A percentile compares a stretch with the other conserved stretches of the same genome.
Evolutionary conservation across 1,140 invertebrate species (phyloP).

Genomic region (Nomia melanderi): DNA sequence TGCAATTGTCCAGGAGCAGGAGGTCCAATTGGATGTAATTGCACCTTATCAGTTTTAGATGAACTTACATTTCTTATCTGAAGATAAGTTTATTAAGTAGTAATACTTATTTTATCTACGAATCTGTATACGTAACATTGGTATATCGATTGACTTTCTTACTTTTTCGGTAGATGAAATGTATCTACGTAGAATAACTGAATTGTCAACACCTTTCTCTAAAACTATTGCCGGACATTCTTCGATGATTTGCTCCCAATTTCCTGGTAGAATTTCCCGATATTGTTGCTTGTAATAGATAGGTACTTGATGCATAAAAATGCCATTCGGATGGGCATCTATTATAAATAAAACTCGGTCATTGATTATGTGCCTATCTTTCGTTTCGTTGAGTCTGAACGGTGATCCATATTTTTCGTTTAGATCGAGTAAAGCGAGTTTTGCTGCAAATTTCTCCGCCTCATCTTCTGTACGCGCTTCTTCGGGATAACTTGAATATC

Average conservation of each 20-base stretch:
- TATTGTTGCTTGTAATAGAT: slow-evolving; percentile 79
- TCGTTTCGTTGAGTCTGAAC: slow-evolving; percentile 65
- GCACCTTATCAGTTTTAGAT: slow-evolving; percentile 45
- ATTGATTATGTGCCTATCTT: slow-evolving; percentile 67
- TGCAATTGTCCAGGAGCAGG: slow-evolving; percentile 73
- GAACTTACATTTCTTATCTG: not conserved
- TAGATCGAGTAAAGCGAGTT: slow-evolving; percentile 78
- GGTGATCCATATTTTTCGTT: slow-evolving; percentile 73
- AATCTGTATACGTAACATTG: not conserved
- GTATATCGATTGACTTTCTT: slow-evolving; percentile 27
- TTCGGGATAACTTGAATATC: slow-evolving; percentile 80
- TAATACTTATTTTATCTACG: not conserved
- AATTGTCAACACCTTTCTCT: slow-evolving; percentile 80
- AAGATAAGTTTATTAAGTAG: not conserved
- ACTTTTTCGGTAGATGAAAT: slow-evolving; percentile 28
- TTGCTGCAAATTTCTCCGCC: slow-evolving; percentile 81
- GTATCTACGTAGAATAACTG: slow-evolving; percentile 75
- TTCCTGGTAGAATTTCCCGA: slow-evolving; percentile 80
- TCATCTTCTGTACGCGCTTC: slow-evolving; percentile 80
- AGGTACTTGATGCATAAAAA: slow-evolving; percentile 73
- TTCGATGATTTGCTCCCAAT: slow-evolving; percentile 81
- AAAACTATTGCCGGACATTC: slow-evolving; percentile 76
- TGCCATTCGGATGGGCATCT: slow-evolving; percentile 79
- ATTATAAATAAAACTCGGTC: slow-evolving; percentile 80
- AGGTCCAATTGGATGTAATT: slow-evolving; percentile 50